Evolutionary conservation across 1,140 invertebrate species (phyloP).

Genomic region (Bombus turneri): DNA sequence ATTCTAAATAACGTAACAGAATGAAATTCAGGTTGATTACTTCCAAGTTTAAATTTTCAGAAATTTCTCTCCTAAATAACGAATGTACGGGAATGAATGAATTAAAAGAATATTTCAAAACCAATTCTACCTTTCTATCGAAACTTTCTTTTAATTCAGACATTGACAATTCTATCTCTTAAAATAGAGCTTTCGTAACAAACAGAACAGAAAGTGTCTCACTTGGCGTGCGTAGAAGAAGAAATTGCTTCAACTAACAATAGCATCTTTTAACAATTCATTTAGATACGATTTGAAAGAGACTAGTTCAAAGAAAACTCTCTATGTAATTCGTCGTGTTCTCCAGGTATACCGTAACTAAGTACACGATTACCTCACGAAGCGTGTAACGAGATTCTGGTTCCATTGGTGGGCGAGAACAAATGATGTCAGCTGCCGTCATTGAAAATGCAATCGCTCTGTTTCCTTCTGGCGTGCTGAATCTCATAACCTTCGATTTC

Average conservation of each 20-base stretch:
- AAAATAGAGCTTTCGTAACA: not conserved
- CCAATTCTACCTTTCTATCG: not conserved
- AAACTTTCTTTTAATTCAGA: not conserved
- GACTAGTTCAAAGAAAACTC: not conserved
- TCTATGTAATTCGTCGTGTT: not conserved
- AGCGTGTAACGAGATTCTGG: slow-evolving; percentile 41
- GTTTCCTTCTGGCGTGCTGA: not conserved
- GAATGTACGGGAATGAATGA: not conserved
- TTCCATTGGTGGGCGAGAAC: slow-evolving; percentile 12
- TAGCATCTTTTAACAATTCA: not conserved
- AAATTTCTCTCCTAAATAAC: not conserved
- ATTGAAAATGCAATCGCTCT: slow-evolving; percentile 12
- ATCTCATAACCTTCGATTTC: slow-evolving; percentile 16
- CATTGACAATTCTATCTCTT: not conserved
- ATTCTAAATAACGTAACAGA: too few relatives aligned
- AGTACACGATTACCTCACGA: slow-evolving; percentile 5
- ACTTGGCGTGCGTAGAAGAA: not conserved
- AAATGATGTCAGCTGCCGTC: slow-evolving; percentile 23
- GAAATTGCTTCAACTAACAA: not conserved
- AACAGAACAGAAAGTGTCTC: not conserved
- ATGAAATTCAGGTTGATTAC: too few relatives aligned
- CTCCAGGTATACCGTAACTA: not conserved
- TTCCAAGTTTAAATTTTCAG: too few relatives aligned
- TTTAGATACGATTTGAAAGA: not conserved
- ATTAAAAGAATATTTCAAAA: not conserved